A percentile compares a stretch with the other conserved stretches of the same genome.
Conservation (phyloP, 2,888 invertebrate genomes). For the Theristus sp. region DNA sequence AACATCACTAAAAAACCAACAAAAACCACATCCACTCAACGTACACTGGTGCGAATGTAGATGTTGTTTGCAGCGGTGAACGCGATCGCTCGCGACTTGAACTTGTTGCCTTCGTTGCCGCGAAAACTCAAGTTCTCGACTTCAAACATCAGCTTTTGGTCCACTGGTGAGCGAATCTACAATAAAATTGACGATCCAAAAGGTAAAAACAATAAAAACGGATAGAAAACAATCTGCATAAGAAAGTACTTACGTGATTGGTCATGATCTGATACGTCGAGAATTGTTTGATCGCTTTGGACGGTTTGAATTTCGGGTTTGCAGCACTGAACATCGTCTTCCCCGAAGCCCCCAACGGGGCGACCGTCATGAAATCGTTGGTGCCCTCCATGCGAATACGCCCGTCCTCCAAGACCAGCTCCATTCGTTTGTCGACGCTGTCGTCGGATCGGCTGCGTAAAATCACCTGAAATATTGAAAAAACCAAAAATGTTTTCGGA, state of each 20-base stretch:
- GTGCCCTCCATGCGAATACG: neutral
- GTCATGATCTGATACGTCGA: slow-evolving; percentile 1
- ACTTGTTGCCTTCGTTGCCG: slow-evolving; percentile 7
- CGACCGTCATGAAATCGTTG: neutral
- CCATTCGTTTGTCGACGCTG: no score
- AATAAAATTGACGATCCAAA: neutral
- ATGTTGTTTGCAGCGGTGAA: neutral
- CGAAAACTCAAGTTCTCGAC: slow-evolving; percentile 2
- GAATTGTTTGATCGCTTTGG: neutral
- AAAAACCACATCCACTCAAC: no score
- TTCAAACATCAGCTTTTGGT: neutral
- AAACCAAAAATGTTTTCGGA: no score
- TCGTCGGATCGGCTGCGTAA: no score
- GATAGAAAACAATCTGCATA: neutral
- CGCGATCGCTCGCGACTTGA: neutral
- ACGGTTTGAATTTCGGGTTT: neutral
- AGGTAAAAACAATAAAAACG: neutral
- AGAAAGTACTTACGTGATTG: slow-evolving; percentile 1
- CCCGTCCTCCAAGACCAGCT: slow-evolving; percentile 1
- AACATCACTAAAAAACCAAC: neutral
- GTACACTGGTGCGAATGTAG: neutral
- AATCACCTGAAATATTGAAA: no score
- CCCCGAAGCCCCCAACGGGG: no score
- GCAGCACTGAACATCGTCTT: slow-evolving; percentile 1
- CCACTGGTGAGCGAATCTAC: slow-evolving; percentile 4